A percentile compares a stretch with the other conserved stretches of the same genome.
Evolutionary conservation across 1,140 invertebrate genomes (phyloP).

Genomic region (Leptonema lineaticorne): DNA sequence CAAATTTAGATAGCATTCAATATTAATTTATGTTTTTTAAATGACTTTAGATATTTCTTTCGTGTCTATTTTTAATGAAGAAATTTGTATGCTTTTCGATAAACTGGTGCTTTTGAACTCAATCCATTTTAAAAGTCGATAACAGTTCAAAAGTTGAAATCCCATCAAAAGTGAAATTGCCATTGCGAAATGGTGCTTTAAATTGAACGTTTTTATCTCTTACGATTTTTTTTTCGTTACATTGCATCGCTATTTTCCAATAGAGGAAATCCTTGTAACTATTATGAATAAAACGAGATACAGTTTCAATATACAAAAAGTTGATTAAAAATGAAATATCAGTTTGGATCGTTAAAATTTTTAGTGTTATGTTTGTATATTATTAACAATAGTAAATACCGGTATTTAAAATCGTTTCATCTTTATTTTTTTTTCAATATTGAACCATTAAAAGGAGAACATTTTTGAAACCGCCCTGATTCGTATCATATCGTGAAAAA

Average conservation of each 20-base stretch:
- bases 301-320: neutral
- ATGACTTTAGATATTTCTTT: too few species aligned
- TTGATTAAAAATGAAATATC: slow-evolving; percentile 13
- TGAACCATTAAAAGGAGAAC: too few species aligned
- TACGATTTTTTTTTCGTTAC: slow-evolving; percentile 12
- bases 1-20: too few species aligned
- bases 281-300: neutral
- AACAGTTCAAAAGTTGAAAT: slow-evolving; percentile 18
- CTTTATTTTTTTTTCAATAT: too few species aligned
- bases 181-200: slow-evolving; percentile 16
- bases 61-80: slow-evolving; percentile 4
- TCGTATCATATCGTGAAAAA: slow-evolving; percentile 17
- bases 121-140: slow-evolving; percentile 9
- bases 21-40: too few species aligned
- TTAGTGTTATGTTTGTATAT: too few species aligned
- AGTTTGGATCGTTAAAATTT: too few species aligned
- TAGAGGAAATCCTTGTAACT: neutral
- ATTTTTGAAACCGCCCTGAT: neutral
- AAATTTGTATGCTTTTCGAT: slow-evolving; percentile 6
- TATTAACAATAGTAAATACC: too few species aligned
- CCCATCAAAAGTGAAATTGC: slow-evolving; percentile 19
- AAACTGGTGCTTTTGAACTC: neutral
- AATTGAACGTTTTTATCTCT: slow-evolving; percentile 17
- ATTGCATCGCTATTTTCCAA: slow-evolving; percentile 1
- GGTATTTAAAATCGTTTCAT: too few species aligned